Evolutionary conservation across 2,888 invertebrate genomes (phyloP).

Genomic region (Orgyia antiqua): DNA sequence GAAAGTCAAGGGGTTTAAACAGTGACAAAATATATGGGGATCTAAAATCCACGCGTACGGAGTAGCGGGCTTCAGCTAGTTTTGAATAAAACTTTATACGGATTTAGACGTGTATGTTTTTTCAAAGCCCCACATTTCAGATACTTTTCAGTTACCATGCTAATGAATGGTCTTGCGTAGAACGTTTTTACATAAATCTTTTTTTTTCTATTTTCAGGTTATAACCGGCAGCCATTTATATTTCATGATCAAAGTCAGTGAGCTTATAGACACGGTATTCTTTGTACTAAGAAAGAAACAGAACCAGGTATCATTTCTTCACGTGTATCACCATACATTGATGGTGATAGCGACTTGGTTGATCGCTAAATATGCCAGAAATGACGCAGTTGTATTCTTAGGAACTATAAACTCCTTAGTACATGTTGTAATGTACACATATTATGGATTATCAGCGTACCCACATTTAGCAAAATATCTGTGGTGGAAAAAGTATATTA

Average conservation of each 20-base stretch:
- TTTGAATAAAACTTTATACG: too few species aligned
- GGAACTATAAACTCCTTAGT: slow-evolving; percentile 84
- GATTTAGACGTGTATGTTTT: too few species aligned
- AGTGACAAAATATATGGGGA: too few species aligned
- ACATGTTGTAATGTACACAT: slow-evolving; percentile 87
- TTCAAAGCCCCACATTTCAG: too few species aligned
- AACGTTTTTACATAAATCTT: too few species aligned
- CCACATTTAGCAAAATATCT: slow-evolving; percentile 83
- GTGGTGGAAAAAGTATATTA: slow-evolving; percentile 92
- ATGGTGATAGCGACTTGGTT: slow-evolving; percentile 85
- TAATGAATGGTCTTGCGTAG: too few species aligned
- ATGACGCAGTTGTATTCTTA: slow-evolving; percentile 82
- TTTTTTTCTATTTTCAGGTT: slow-evolving; percentile 25
- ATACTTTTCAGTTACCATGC: too few species aligned
- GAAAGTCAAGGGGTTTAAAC: too few species aligned
- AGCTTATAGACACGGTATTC: slow-evolving; percentile 87
- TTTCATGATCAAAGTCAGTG: slow-evolving; percentile 83
- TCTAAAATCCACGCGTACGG: too few species aligned
- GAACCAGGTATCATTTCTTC: slow-evolving; percentile 88
- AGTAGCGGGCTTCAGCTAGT: too few species aligned
- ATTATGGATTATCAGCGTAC: slow-evolving; percentile 84
- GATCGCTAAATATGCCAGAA: slow-evolving; percentile 83
- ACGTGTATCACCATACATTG: slow-evolving; percentile 90
- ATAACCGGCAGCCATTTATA: slow-evolving; percentile 74
- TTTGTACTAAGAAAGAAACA: slow-evolving; percentile 88